Evolutionary conservation across 1,140 invertebrate genomes (phyloP).

Genomic region (Nomia melanderi): DNA sequence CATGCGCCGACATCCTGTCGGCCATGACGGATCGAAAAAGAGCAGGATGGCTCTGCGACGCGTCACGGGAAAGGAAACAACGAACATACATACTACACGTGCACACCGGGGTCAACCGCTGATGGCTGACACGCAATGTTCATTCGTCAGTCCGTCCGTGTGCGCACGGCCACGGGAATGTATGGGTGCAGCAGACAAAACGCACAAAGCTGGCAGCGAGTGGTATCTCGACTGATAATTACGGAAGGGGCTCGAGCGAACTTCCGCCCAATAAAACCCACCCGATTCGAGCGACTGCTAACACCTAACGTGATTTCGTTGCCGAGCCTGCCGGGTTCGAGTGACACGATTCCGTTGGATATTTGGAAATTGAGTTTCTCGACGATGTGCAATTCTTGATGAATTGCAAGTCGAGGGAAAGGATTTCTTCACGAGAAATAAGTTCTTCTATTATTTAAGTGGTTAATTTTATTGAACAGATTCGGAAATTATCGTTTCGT

Average conservation of each 20-base stretch:
- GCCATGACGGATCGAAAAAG: slow-evolving; percentile 43
- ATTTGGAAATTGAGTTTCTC: no score
- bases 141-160: slow-evolving; percentile 14
- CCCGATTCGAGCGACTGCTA: slow-evolving; percentile 21
- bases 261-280: slow-evolving; percentile 71
- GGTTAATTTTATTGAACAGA: no score
- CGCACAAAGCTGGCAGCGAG: slow-evolving; percentile 49
- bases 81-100: neutral
- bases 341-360: no score
- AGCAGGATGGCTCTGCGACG: slow-evolving; percentile 52
- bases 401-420: no score
- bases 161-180: neutral
- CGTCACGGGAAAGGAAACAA: slow-evolving; percentile 39
- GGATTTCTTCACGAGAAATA: no score
- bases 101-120: slow-evolving; percentile 18
- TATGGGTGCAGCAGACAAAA: slow-evolving; percentile 16
- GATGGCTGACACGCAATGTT: slow-evolving; percentile 20
- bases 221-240: slow-evolving; percentile 69
- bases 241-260: slow-evolving; percentile 75
- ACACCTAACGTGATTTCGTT: no score
- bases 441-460: no score
- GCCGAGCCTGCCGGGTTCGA: no score
- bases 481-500: no score
- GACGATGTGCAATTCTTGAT: no score
- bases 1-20: slow-evolving; percentile 24